Conservation (phyloP, 2,888 invertebrate species). For the Neria commutata region DNA sequence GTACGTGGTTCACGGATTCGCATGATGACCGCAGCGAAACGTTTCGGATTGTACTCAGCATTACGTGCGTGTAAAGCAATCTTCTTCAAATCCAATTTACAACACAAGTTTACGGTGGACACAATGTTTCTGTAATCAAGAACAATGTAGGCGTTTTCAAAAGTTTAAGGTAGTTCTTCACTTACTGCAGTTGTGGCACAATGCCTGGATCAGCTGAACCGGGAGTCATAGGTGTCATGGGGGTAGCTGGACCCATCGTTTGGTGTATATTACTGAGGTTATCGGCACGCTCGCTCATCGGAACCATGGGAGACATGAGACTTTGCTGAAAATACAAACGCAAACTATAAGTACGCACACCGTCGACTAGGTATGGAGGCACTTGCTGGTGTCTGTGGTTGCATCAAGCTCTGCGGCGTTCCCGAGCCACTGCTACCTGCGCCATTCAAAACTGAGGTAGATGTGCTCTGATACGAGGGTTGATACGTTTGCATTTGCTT, state of each 20-base stretch:
- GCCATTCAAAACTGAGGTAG: slow-evolving; percentile 12
- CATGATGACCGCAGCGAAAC: slow-evolving; percentile 99
- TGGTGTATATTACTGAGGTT: slow-evolving; percentile 60
- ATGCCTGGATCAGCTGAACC: slow-evolving; percentile 93
- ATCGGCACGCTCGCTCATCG: slow-evolving; percentile 61
- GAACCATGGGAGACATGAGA: slow-evolving; percentile 82
- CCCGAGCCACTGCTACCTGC: slow-evolving; percentile 46
- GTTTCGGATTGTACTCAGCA: slow-evolving; percentile 98
- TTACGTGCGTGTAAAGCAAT: slow-evolving; percentile 97
- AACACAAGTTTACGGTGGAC: slow-evolving; percentile 94
- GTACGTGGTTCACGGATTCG: slow-evolving; percentile 87
- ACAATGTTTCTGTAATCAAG: slow-evolving; percentile 86
- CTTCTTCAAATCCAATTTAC: slow-evolving; percentile 93
- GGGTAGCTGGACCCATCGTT: slow-evolving; percentile 74
- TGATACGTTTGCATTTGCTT: slow-evolving; percentile 75
- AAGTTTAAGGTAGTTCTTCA: slow-evolving; percentile 3
- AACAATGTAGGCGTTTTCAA: not conserved
- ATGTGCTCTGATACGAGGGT: slow-evolving; percentile 66
- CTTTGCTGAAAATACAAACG: slow-evolving; percentile 70
- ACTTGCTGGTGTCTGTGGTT: slow-evolving; percentile 84
- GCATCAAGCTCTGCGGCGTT: slow-evolving; percentile 85
- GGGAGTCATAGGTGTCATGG: slow-evolving; percentile 90
- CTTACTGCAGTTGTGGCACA: slow-evolving; percentile 73
- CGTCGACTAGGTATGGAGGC: too few relatives aligned
- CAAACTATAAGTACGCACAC: not conserved